Conservation (phyloP, 53 echinoderm and acorn worm genomes). For the Astropecten irregularis region DNA sequence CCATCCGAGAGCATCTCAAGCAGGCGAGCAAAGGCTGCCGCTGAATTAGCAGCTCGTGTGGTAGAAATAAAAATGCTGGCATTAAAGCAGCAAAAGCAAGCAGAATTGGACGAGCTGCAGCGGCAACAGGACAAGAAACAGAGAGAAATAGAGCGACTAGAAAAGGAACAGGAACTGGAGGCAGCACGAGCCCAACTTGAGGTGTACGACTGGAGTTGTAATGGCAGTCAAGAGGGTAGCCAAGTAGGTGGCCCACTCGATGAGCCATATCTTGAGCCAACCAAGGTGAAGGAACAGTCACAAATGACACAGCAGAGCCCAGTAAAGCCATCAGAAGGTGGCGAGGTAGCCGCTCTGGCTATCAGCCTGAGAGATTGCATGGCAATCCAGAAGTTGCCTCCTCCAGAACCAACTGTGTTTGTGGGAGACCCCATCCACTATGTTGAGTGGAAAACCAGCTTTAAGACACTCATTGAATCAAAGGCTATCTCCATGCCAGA, state of each 20-base stretch:
- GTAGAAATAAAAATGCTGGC: constrained; percentile 3
- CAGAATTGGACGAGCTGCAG: neutral
- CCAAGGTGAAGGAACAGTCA: neutral
- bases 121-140: neutral
- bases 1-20: neutral
- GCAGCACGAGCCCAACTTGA: neutral
- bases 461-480: neutral
- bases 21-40: constrained; percentile 3
- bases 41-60: neutral
- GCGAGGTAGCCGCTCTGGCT: too few relatives aligned
- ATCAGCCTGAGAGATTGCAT: constrained; percentile 7
- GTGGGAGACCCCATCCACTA: constrained; percentile 59
- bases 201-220: neutral
- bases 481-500: neutral
- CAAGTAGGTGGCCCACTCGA: too few relatives aligned
- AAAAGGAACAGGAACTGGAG: constrained; percentile 2
- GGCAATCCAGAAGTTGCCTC: constrained; percentile 8
- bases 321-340: neutral
- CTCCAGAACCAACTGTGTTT: constrained; percentile 60
- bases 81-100: neutral
- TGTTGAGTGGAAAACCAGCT: constrained; percentile 32
- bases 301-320: neutral
- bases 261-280: neutral
- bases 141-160: constrained; percentile 2
- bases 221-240: neutral